phyloP scores from a whole-genome alignment of 2,797 vertebrate genomes.

The Ptychadena robeensis region DNA sequence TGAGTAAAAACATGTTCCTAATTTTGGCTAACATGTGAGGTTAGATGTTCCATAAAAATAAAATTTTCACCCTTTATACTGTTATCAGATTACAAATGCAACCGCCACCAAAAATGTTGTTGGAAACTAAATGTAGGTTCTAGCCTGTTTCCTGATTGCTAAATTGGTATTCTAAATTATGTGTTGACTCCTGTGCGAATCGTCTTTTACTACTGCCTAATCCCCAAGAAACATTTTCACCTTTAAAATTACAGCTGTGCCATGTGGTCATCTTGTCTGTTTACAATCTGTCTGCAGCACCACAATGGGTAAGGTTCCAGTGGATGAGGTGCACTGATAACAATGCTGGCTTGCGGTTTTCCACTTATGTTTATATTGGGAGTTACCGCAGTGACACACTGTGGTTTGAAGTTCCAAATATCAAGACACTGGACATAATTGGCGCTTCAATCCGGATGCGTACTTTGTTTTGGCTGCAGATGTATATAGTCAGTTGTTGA shows the following conservation, averaged over 20 bases:
- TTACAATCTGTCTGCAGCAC: slow-evolving; percentile 42
- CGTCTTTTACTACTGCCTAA: slow-evolving; percentile 26
- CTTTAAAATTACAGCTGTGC: slow-evolving; percentile 41
- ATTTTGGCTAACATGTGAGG: too few relatives aligned
- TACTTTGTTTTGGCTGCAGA: not conserved
- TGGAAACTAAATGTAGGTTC: not conserved
- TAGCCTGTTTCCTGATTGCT: slow-evolving; percentile 1
- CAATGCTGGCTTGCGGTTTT: slow-evolving; percentile 40
- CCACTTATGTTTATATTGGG: slow-evolving; percentile 42
- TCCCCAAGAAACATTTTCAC: slow-evolving; percentile 45
- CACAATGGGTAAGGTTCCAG: slow-evolving; percentile 16
- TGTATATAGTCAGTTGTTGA: slow-evolving; percentile 1
- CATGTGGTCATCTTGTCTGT: slow-evolving; percentile 41
- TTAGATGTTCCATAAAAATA: not conserved
- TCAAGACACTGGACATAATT: not conserved
- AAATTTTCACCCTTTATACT: not conserved
- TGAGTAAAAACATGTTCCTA: not conserved
- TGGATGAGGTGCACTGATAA: slow-evolving; percentile 14
- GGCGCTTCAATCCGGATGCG: not conserved
- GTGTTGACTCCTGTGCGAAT: slow-evolving; percentile 28
- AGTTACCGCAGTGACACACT: slow-evolving; percentile 30
- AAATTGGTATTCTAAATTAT: slow-evolving; percentile 6
- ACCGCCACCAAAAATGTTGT: not conserved
- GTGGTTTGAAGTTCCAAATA: slow-evolving; percentile 20
- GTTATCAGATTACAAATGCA: not conserved